A percentile compares a stretch with the other conserved stretches of the same genome.
Evolutionary conservation across 2,797 vertebrate genomes (phyloP).

Genomic region (Pantherophis vulpinus): DNA sequence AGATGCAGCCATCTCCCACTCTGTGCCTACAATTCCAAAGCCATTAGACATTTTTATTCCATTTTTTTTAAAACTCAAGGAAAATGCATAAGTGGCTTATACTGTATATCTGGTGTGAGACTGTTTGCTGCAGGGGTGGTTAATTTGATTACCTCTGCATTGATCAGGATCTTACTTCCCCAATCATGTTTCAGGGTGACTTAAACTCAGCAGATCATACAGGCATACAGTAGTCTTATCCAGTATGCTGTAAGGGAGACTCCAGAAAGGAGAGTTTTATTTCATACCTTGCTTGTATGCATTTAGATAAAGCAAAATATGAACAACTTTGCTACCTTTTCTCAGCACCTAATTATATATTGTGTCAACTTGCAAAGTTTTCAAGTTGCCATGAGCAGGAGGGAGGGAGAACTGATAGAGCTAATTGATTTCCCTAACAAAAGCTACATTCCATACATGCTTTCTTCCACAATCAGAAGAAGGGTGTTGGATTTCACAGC

Average conservation of each 20-base stretch:
- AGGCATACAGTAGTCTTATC: background rate
- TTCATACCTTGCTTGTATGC: background rate
- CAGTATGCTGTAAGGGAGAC: background rate
- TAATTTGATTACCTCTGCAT: background rate
- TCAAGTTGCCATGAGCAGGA: no score
- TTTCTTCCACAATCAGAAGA: no score
- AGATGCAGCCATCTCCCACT: background rate
- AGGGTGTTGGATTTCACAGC: no score
- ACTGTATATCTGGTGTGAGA: background rate
- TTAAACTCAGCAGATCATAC: background rate
- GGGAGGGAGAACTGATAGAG: no score
- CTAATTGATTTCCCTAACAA: no score
- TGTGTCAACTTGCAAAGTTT: no score
- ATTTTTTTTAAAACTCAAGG: background rate
- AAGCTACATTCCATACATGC: no score
- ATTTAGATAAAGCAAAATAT: background rate
- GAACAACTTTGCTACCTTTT: background rate
- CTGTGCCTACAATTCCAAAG: background rate
- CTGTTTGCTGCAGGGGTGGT: background rate
- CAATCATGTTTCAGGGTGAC: background rate
- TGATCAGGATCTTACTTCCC: background rate
- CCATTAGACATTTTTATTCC: background rate
- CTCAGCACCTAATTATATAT: background rate
- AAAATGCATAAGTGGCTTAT: background rate
- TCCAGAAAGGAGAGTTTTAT: background rate